These are phyloP conservation scores for Phalacrocorax pelagicus DNA, from an alignment of 2,113 vertebrate species.

Conservation along the genomic window DNA sequence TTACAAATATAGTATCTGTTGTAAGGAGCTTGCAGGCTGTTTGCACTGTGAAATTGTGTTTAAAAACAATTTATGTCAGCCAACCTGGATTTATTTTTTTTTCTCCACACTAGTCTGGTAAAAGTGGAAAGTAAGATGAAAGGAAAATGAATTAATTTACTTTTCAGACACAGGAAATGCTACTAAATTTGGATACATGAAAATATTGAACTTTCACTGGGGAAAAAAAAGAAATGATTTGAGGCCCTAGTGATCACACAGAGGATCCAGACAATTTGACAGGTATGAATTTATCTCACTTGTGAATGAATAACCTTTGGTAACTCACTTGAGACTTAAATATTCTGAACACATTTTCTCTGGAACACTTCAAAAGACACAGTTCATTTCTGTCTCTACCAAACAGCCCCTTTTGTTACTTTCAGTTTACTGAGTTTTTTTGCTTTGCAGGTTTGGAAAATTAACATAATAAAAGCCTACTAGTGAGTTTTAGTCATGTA, in stretches of 20 bases:
- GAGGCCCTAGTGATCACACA: constrained; percentile 78
- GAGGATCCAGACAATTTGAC: constrained; percentile 79
- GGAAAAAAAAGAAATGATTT: constrained; percentile 79
- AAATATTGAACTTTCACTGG: constrained; percentile 75
- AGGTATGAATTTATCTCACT: constrained; percentile 85
- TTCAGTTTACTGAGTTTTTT: constrained; percentile 69
- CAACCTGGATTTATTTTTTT: neutral
- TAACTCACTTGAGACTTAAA: constrained; percentile 79
- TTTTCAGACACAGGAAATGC: constrained; percentile 73
- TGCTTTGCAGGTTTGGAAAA: constrained; percentile 73
- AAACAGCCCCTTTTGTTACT: constrained; percentile 68
- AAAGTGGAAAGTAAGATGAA: constrained; percentile 60
- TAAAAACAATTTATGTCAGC: neutral
- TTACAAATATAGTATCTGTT: neutral
- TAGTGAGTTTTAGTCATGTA: constrained; percentile 48
- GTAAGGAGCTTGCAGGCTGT: neutral
- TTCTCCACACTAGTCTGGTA: neutral
- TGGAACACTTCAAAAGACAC: constrained; percentile 80
- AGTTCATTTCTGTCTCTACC: constrained; percentile 75
- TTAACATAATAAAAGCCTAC: constrained; percentile 75
- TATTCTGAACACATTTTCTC: constrained; percentile 81
- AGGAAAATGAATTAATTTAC: constrained; percentile 70
- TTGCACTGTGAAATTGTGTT: neutral
- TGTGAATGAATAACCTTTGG: constrained; percentile 82
- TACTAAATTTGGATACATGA: constrained; percentile 72